Evolutionary conservation across 23 tunicate genomes (phyloP).

Genomic region (Botrylloides violaceus): DNA sequence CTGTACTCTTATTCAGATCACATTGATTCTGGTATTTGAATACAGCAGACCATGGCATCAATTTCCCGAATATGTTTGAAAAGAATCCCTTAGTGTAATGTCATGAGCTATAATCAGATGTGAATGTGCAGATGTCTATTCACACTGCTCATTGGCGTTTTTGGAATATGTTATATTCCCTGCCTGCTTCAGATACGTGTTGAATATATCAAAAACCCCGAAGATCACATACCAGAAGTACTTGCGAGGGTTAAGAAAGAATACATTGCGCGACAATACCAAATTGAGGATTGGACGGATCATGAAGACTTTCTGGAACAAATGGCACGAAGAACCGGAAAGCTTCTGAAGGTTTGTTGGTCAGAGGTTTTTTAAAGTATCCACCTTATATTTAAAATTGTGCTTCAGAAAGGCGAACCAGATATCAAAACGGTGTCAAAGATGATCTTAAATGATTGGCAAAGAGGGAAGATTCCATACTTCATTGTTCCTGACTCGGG

Average conservation of each 20-base stretch:
- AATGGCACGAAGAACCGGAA: constrained; percentile 75
- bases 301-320: constrained; percentile 77
- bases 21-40: too few species aligned
- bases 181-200: constrained; percentile 79
- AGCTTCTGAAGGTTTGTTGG: constrained; percentile 61
- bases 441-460: constrained; percentile 90
- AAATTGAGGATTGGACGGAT: constrained; percentile 55
- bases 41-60: too few species aligned
- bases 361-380: too few species aligned
- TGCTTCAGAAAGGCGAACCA: constrained; percentile 74
- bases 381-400: too few species aligned
- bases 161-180: too few species aligned
- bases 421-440: constrained; percentile 73
- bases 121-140: too few species aligned
- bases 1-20: too few species aligned
- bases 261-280: constrained; percentile 68
- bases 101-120: too few species aligned
- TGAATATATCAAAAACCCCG: constrained; percentile 76
- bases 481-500: constrained; percentile 46
- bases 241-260: constrained; percentile 66
- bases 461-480: constrained; percentile 88
- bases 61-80: too few species aligned
- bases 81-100: too few species aligned
- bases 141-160: too few species aligned
- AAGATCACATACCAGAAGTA: constrained; percentile 77